Evolutionary conservation across 2,888 invertebrate genomes (phyloP).

Genomic region (Drosophila picticornis): DNA sequence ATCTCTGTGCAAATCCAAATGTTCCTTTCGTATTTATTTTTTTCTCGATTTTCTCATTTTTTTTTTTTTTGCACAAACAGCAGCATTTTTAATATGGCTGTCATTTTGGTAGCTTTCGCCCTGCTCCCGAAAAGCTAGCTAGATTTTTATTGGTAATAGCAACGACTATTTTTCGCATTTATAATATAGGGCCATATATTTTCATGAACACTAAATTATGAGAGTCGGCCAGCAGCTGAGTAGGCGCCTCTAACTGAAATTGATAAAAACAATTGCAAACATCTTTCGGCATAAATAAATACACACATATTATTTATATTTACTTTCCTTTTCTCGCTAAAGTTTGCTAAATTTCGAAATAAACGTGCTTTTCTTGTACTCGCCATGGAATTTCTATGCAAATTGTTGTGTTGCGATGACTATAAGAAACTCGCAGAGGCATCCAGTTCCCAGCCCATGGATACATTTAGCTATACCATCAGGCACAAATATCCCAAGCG

Average conservation of each 20-base stretch:
- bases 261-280: constrained; percentile 39
- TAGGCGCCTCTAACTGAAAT: constrained; percentile 48
- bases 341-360: constrained; percentile 23
- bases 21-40: constrained; percentile 29
- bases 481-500: constrained; percentile 54
- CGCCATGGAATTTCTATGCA: constrained; percentile 38
- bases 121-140: constrained; percentile 4
- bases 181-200: constrained; percentile 73
- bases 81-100: constrained; percentile 78
- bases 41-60: background rate
- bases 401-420: constrained; percentile 17
- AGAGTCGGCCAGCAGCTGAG: constrained; percentile 35
- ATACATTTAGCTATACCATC: constrained; percentile 42
- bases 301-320: background rate
- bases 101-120: constrained; percentile 45
- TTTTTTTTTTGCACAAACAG: constrained; percentile 75
- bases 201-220: constrained; percentile 79
- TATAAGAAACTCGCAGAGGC: background rate
- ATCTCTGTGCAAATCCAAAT: constrained; percentile 68
- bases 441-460: background rate
- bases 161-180: constrained; percentile 77
- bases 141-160: constrained; percentile 66
- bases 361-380: background rate
- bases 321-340: background rate
- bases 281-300: constrained; percentile 4